Evolutionary conservation across 2,888 invertebrate species (phyloP), one percentile per base, ranked within the genome.

Genomic region (Lobophora halterata): DNA sequence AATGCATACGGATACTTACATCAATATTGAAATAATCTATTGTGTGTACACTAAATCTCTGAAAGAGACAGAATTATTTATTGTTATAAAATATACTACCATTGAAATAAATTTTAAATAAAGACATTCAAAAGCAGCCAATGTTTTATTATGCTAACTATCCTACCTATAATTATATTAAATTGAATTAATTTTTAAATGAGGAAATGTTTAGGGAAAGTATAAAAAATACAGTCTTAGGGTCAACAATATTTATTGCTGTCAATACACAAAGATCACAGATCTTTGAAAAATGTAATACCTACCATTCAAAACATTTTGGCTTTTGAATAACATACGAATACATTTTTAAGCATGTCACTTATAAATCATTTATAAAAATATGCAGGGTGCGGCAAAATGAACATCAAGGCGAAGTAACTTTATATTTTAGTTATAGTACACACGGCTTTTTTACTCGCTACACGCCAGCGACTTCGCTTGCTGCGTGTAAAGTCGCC

Each of bases 71-170:
- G 69, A 82, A 76, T 75, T 85, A 83, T 86, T 79, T 81, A 83
- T 80, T 86, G 83, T 86, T 83, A 82, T 79, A 42, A 43, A 36
- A 43, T 43, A 79, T 75, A 82, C 64, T 76, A 81, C 71, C 73
- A 78, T 74, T 75, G 68, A 72, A 77, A 73, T 77, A 59, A 79
- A 80, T 78, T 85, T 81, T 82, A 79, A 86, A 82, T 83, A 86
- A 86, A 86, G 79, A 79, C 75, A 74, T 60, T 61, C 58, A 66
- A 73, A 55, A 65, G 43, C 44, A 45, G 25, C 32, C 11, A 26
- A 30, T 55, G 46, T 58, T 65, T 70, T 23, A 50, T 50, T 56
- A 5, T 11, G 6, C 4, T 3, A 6, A 11, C 23, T 7, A n/a
- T n/a, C n/a, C n/a, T n/a, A n/a, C n/a, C n/a, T n/a, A n/a, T n/a